These are phyloP conservation scores for Drymonia ruficornis DNA, from an alignment of 2,888 invertebrate species.

Conservation along the genomic window DNA sequence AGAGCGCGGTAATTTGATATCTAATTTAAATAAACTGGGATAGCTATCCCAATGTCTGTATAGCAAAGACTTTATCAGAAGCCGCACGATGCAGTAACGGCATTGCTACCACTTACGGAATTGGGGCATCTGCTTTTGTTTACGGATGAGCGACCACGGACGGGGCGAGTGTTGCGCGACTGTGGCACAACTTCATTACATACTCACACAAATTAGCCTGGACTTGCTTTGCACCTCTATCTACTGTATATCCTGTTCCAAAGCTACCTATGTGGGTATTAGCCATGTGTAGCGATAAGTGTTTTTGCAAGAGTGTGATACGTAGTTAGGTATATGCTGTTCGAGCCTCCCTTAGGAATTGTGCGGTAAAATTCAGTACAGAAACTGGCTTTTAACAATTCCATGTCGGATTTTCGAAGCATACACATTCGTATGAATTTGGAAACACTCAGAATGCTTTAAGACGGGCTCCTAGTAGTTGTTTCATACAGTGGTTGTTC, in stretches of 20 bases:
- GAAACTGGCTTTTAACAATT: no score
- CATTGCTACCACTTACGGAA: constrained; percentile 49
- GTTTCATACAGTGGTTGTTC: neutral
- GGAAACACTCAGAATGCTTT: neutral
- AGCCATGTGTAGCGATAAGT: no score
- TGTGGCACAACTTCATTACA: constrained; percentile 13
- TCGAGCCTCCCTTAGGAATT: no score
- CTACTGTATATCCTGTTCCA: no score
- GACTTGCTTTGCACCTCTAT: no score
- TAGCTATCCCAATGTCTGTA: neutral
- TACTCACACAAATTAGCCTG: no score
- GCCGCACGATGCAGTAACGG: neutral
- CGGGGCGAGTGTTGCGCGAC: constrained; percentile 8
- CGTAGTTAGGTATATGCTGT: no score
- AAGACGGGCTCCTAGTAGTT: neutral
- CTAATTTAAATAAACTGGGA: neutral
- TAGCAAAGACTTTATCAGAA: neutral
- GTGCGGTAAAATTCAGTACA: no score
- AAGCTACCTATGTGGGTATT: no score
- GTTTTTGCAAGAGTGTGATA: no score
- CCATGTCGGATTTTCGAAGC: no score
- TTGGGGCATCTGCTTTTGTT: constrained; percentile 65
- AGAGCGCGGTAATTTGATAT: neutral
- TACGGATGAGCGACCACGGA: constrained; percentile 21
- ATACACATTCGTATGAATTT: no score